Conservation (phyloP, 2,113 vertebrate genomes). For the Lepisosteus osseus region DNA sequence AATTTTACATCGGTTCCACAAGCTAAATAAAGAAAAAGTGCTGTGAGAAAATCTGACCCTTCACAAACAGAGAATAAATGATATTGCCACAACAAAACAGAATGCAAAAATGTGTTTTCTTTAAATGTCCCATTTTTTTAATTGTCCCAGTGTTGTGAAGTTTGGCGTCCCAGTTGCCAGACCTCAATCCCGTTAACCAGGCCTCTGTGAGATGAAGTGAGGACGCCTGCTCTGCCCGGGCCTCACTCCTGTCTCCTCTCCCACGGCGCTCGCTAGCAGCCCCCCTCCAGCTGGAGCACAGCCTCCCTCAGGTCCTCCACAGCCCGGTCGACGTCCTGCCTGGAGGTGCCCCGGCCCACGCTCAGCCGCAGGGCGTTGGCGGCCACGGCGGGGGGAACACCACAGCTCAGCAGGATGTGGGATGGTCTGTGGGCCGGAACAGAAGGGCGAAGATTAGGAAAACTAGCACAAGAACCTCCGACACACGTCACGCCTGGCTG, state of each 20-base stretch:
- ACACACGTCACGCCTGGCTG: background rate
- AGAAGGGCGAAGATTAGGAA: too few relatives aligned
- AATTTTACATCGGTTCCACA: too few relatives aligned
- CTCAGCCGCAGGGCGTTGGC: conserved; percentile 84
- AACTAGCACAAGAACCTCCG: too few relatives aligned
- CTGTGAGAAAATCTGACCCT: too few relatives aligned
- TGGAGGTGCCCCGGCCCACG: conserved; percentile 76
- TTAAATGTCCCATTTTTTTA: too few relatives aligned
- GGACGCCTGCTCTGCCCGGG: background rate
- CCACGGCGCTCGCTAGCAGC: conserved; percentile 34
- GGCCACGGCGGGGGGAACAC: conserved; percentile 71
- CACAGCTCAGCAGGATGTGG: conserved; percentile 80
- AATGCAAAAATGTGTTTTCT: too few relatives aligned
- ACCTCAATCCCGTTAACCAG: too few relatives aligned
- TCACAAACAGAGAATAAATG: too few relatives aligned
- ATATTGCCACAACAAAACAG: too few relatives aligned
- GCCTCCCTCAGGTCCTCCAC: conserved; percentile 82
- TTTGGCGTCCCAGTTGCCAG: too few relatives aligned
- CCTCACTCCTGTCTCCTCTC: background rate
- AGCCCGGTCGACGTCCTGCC: conserved; percentile 74
- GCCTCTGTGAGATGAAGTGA: background rate
- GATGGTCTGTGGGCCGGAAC: conserved; percentile 73
- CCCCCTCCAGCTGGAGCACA: conserved; percentile 63
- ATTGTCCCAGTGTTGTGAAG: too few relatives aligned
- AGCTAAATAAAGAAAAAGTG: too few relatives aligned